phyloP scores from a whole-genome alignment of 2,888 invertebrate species.

The Cremastinae sp. region DNA sequence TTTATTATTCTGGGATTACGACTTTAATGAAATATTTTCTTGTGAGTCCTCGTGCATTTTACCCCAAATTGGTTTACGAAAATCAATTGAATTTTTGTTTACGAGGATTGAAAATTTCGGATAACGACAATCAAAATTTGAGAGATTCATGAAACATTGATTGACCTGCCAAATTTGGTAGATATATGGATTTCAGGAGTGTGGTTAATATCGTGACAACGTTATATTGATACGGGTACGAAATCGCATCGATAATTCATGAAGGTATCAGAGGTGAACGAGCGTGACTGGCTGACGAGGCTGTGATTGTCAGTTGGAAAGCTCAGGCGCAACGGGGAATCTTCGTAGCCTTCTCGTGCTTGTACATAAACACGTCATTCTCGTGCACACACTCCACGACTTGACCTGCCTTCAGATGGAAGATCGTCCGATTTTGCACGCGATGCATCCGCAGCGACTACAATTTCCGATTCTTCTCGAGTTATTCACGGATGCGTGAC shows the following conservation, averaged over 20 bases:
- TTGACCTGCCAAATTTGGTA: too few relatives aligned
- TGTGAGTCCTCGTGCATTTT: too few relatives aligned
- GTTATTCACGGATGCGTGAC: background rate
- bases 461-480: constrained; percentile 54
- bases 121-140: too few relatives aligned
- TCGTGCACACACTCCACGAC: constrained; percentile 29
- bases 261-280: constrained; percentile 2
- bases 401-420: constrained; percentile 20
- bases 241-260: constrained; percentile 7
- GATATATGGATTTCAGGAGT: background rate
- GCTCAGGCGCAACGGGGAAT: constrained; percentile 22
- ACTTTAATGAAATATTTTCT: too few relatives aligned
- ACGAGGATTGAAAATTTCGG: too few relatives aligned
- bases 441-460: constrained; percentile 54
- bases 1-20: too few relatives aligned
- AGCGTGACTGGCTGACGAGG: constrained; percentile 38
- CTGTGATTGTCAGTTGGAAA: constrained; percentile 50
- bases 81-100: too few relatives aligned
- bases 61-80: too few relatives aligned
- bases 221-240: background rate
- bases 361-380: constrained; percentile 7
- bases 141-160: too few relatives aligned
- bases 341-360: background rate
- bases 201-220: background rate
- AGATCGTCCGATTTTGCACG: constrained; percentile 39